Evolutionary conservation across 1,140 invertebrate genomes (phyloP), one percentile per base, ranked within the genome.

Genomic region (Atta colombica): DNA sequence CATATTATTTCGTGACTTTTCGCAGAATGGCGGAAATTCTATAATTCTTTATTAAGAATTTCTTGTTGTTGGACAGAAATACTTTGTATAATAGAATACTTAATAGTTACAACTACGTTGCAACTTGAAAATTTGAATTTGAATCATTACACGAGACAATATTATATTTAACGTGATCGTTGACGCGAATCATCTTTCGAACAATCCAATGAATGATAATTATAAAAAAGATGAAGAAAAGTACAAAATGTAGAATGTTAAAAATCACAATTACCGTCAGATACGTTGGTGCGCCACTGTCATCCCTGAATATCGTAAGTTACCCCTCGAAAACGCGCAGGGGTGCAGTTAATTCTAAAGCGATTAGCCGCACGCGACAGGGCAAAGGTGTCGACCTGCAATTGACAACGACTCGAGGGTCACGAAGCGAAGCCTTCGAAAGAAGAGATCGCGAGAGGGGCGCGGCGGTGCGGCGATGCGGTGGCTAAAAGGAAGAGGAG

Each of bases 341-440:
- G 89, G 89, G 88, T 81, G 89, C 89, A 90, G 89, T 94, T 94
- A 93, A 94, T 94, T 94, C 89, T 94, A 94, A 94, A 94, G 93
- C 94, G 94, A 94, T 94, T 94, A 94, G 94, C 92, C 93, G 94
- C 94, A 94, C 94, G 94, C 94, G 94, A 94, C 93, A 91, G 92
- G 91, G 88, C 92, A 94, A 95, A 95, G 94, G 94, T 95, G 94
- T 94, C 92, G 93, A 94, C 93, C 94, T 95, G 94, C 94, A 93
- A 95, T 94, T 95, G 94, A 95, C 94, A 94, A 94, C 93, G 89
- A 89, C 85, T 88, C 88, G 92, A 91, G 92, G 93, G 92, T 89
- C 72, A 87, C 86, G 85, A 68, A 69, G 81, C 53, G 85, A 68
- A 69, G 81, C 53, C 60, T 82, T 89, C 87, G 88, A 72, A 84